A percentile compares a stretch with the other conserved stretches of the same genome.
Conservation (phyloP, 2,888 invertebrate genomes). For the Acanthoscelides obtectus region DNA sequence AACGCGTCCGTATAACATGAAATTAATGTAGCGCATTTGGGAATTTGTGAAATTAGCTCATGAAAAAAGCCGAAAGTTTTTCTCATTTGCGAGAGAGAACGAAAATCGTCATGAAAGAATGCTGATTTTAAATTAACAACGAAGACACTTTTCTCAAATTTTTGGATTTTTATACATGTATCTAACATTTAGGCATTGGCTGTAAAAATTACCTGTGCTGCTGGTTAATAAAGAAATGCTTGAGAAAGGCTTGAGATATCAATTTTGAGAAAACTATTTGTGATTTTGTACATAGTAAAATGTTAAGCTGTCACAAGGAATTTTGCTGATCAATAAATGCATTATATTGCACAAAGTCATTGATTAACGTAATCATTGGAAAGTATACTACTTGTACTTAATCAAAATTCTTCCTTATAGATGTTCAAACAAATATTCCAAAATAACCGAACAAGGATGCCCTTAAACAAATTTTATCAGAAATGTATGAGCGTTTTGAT, state of each 20-base stretch:
- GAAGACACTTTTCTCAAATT: background rate
- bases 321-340: background rate
- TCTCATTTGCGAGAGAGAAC: background rate
- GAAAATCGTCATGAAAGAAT: background rate
- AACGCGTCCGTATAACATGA: no score
- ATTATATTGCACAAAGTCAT: background rate
- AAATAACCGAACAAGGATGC: no score
- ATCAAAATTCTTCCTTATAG: background rate
- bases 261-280: constrained; percentile 2
- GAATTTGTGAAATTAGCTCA: background rate
- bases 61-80: background rate
- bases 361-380: no score
- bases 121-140: background rate
- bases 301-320: background rate
- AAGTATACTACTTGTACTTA: background rate
- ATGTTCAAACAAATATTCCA: background rate
- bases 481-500: no score
- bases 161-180: background rate
- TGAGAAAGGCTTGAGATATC: background rate
- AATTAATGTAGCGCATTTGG: no score
- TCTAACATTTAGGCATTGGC: background rate
- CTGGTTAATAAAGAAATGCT: background rate
- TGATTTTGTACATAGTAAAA: constrained; percentile 7
- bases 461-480: no score
- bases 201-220: background rate